phyloP scores from a whole-genome alignment of 92 coral and sea anemone species.

The Meandrina meandrites region DNA sequence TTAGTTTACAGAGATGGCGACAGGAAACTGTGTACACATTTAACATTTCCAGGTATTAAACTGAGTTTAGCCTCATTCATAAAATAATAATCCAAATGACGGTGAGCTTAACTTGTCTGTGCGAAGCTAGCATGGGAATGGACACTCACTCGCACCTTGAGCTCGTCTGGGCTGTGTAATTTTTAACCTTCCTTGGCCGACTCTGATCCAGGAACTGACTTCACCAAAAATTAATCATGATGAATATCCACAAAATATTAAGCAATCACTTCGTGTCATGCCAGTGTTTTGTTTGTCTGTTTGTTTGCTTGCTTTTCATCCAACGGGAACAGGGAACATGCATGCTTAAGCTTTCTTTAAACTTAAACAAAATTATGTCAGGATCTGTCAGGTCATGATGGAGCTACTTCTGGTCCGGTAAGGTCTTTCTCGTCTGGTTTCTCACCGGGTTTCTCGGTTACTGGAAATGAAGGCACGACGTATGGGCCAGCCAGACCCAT shows the following conservation, averaged over 20 bases:
- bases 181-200: neutral
- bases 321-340: too few relatives aligned
- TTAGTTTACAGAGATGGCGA: too few relatives aligned
- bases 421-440: conserved; percentile 1
- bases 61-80: too few relatives aligned
- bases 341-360: too few relatives aligned
- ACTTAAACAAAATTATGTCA: too few relatives aligned
- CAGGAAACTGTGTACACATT: too few relatives aligned
- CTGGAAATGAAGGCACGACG: conserved; percentile 56
- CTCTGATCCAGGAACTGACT: neutral
- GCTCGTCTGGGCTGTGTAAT: neutral
- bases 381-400: conserved; percentile 10
- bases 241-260: neutral
- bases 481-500: conserved; percentile 90
- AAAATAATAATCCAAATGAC: too few relatives aligned
- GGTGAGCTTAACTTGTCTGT: too few relatives aligned
- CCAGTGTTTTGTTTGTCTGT: neutral
- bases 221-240: too few relatives aligned
- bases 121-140: too few relatives aligned
- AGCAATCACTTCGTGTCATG: neutral
- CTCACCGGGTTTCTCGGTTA: conserved; percentile 2
- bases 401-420: neutral
- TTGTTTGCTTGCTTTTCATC: too few relatives aligned
- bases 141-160: neutral
- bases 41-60: too few relatives aligned